Base-by-base conservation (phyloP, 30 jellyfish, hydroid and myxozoan species). In the Pseudorhiza aurosa region DNA sequence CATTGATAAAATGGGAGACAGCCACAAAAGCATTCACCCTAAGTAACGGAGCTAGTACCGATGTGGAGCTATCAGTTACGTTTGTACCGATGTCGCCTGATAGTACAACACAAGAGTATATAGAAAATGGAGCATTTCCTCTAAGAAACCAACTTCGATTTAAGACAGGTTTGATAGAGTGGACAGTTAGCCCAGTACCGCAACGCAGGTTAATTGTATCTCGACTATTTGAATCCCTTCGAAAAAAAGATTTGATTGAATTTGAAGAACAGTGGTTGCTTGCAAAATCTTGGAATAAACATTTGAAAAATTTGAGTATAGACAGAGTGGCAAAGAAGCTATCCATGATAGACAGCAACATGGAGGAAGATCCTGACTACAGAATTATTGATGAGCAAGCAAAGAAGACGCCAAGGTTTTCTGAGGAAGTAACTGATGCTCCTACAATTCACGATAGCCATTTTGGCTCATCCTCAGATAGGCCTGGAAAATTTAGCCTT, bases 161-260 rank as follows among this genome's bases (percentile, higher is more conserved):
- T 71, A 56, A 65, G 50, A 88, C 97, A 51, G 95, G 95, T 7
- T 17, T 74, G 69, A 67, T 88, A 17, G 78, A 62, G 33, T 88
- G 97, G 97, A 72, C 51, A 1, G 95, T 88, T 4, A 40, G 87
- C 18, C 75, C 88, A 1, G 71, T 88, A 4, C 95, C 95, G 0
- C 63, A 42, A 39, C 87, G 91, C 22, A 68, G 53, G 47, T 79
- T 72, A 18, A 62, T 88, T 7, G 43, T 77, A n/a, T 25, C 84
- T 15, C 72, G 85, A 26, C 63, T 88, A 56, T 88, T 88, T 65
- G 84, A 74, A 21, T 83, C 95, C 25, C 14, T 88, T 4, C 75
- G 97, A 27, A 51, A 50, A 11, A 49, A 22, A 9, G 83, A 88
- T 55, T 9, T 73, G 0, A 25, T 18, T 18, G 68, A 35, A 43